A percentile compares a stretch with the other conserved stretches of the same genome.
phyloP scores from a whole-genome alignment of 2,113 vertebrate species.

The Neodon shergylaensis region DNA sequence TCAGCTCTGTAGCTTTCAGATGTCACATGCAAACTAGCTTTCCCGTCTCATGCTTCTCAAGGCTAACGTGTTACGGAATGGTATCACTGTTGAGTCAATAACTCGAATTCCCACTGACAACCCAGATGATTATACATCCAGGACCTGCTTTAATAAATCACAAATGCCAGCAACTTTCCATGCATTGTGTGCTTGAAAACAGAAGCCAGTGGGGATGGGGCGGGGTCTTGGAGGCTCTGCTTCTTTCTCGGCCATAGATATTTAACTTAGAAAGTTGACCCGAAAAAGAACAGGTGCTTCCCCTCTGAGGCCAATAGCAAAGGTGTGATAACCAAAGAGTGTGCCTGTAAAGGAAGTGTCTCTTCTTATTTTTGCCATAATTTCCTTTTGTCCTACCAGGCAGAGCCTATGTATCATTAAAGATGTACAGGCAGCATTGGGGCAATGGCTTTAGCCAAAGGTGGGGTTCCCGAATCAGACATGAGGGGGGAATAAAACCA shows the following conservation, averaged over 20 bases:
- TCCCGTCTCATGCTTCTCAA: background rate
- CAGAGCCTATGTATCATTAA: background rate
- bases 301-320: background rate
- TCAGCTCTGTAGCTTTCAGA: background rate
- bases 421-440: background rate
- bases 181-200: background rate
- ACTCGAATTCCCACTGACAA: background rate
- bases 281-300: background rate
- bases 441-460: background rate
- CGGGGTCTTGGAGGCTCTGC: background rate
- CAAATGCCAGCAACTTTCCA: background rate
- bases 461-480: background rate
- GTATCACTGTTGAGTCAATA: background rate
- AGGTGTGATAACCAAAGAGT: background rate
- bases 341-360: background rate
- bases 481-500: background rate
- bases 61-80: background rate
- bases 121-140: background rate
- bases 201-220: background rate
- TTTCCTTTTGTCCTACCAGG: background rate
- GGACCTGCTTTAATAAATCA: background rate
- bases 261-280: background rate
- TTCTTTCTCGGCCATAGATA: background rate
- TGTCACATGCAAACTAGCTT: background rate
- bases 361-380: background rate